A percentile compares a stretch with the other conserved stretches of the same genome.
These are phyloP conservation scores for Tapirus indicus DNA, from an alignment of 2,797 vertebrate species.

Conservation along the genomic window DNA sequence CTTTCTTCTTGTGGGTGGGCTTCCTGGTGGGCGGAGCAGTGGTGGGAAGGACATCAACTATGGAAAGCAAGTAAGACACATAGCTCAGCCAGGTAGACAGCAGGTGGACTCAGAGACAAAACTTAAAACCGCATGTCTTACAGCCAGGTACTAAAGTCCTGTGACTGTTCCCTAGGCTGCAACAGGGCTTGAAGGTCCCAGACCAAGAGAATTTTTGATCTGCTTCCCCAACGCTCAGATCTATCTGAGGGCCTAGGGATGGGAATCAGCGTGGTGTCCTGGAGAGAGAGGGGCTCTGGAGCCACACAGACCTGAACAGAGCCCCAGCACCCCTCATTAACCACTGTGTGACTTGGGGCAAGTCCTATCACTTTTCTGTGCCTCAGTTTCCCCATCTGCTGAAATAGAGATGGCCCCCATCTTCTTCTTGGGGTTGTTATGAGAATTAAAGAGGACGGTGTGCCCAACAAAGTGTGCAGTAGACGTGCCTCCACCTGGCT, in stretches of 20 bases:
- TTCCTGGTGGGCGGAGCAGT: constrained; percentile 65
- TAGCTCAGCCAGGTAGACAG: background rate
- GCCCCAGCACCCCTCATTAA: background rate
- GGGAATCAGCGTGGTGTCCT: background rate
- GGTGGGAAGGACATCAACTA: constrained; percentile 76
- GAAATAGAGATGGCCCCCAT: background rate
- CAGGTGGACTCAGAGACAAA: background rate
- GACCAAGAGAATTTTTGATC: background rate
- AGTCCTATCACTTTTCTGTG: background rate
- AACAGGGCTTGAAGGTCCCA: background rate
- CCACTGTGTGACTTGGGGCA: background rate
- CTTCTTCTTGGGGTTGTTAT: background rate
- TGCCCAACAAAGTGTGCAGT: too few species aligned
- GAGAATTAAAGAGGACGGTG: background rate
- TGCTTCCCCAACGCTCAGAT: background rate
- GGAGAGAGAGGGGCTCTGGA: background rate
- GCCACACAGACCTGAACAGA: background rate
- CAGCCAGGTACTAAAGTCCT: too few species aligned
- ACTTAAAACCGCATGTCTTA: background rate
- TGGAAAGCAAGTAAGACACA: constrained; percentile 41
- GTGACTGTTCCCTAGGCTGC: background rate
- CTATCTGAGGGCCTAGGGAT: background rate
- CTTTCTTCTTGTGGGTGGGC: constrained; percentile 37
- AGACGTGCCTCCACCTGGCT: background rate
- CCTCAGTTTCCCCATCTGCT: background rate